These are phyloP conservation scores for Halcyon chelicuti DNA, from an alignment of 2,797 vertebrate genomes.

Conservation along the genomic window DNA sequence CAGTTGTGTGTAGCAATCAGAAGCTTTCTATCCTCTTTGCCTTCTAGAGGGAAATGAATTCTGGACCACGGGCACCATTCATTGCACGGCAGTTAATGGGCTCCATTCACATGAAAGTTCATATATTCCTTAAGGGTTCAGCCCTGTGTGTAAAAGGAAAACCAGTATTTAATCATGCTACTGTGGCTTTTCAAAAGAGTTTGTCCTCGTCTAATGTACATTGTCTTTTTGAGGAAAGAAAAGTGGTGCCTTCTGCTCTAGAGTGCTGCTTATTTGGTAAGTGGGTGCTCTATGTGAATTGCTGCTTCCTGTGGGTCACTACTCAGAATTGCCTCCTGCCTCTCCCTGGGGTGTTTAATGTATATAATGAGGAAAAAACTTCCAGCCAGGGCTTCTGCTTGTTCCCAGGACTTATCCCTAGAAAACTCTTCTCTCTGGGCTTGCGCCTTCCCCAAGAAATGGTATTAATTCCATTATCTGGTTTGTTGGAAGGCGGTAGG, in stretches of 20 bases:
- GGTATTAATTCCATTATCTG: not conserved
- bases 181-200: constrained; percentile 57
- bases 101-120: constrained; percentile 67
- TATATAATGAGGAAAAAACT: not conserved
- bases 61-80: constrained; percentile 40
- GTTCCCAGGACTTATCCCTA: not conserved
- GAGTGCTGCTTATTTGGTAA: not conserved
- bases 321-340: not conserved
- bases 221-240: constrained; percentile 2
- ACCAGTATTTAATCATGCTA: constrained; percentile 33
- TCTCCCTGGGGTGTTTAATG: not conserved
- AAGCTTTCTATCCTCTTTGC: not conserved
- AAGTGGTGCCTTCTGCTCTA: constrained; percentile 8
- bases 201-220: not conserved
- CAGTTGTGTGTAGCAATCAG: not conserved
- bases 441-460: not conserved
- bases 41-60: constrained; percentile 31
- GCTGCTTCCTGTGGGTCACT: not conserved
- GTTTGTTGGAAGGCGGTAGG: not conserved
- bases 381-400: not conserved
- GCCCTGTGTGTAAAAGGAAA: constrained; percentile 28
- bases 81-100: constrained; percentile 16
- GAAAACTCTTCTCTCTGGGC: not conserved
- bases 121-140: constrained; percentile 52
- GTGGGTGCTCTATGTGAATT: not conserved